phyloP scores from a whole-genome alignment of 2,113 vertebrate genomes.

The Chroicocephalus ridibundus region DNA sequence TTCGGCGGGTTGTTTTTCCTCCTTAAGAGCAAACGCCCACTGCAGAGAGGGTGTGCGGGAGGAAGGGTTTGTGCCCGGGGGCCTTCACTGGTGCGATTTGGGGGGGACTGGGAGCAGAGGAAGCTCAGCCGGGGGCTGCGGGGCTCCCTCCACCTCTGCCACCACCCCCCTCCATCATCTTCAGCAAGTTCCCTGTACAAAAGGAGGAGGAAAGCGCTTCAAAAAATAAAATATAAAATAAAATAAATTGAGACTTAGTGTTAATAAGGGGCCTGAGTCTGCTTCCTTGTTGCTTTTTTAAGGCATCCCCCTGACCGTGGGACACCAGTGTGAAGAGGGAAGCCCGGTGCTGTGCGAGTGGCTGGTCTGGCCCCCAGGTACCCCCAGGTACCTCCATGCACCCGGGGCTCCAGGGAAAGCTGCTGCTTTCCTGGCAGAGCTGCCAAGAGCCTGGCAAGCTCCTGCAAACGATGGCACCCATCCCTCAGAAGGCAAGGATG shows the following conservation, averaged over 20 bases:
- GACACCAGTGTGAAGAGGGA: neutral
- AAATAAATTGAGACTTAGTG: neutral
- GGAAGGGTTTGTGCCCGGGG: neutral
- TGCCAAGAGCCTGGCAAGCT: neutral
- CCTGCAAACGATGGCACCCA: neutral
- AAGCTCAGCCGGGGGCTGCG: neutral
- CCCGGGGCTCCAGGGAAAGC: neutral
- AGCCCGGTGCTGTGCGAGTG: accelerated
- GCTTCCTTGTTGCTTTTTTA: neutral
- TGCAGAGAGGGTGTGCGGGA: neutral
- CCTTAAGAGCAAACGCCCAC: neutral
- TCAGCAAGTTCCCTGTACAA: too few relatives aligned
- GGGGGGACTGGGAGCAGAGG: neutral
- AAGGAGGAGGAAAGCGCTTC: neutral
- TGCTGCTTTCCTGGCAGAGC: neutral
- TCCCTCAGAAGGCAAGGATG: neutral
- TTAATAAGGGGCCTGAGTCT: neutral
- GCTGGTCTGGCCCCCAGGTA: neutral
- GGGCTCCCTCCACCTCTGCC: neutral
- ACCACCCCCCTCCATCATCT: neutral
- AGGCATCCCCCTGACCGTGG: too few relatives aligned
- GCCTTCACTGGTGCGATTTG: accelerated
- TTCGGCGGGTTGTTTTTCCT: neutral
- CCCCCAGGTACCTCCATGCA: neutral
- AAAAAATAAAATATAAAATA: neutral